These are phyloP conservation scores for Sanderia malayensis DNA, from an alignment of 30 jellyfish, hydroid and myxozoan species.

Conservation along the genomic window DNA sequence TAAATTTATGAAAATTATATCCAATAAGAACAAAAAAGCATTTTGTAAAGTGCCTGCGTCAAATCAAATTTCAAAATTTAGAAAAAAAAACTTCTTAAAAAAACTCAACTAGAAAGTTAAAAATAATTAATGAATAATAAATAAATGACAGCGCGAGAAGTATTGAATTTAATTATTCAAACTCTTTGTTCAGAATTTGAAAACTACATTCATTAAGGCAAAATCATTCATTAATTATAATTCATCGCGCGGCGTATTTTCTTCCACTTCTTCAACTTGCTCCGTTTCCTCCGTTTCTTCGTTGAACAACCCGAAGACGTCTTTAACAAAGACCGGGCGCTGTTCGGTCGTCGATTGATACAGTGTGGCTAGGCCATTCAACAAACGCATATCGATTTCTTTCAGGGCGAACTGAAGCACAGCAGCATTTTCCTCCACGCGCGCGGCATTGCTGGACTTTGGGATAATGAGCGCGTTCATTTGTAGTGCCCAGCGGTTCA, in stretches of 20 bases:
- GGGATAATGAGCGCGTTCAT: constrained; percentile 39
- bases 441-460: constrained; percentile 63
- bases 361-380: constrained; percentile 42
- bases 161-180: too few species aligned
- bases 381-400: constrained; percentile 57
- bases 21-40: too few species aligned
- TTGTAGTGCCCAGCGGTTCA: constrained; percentile 73
- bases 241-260: neutral
- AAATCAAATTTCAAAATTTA: too few species aligned
- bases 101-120: too few species aligned
- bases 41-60: too few species aligned
- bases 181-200: too few species aligned
- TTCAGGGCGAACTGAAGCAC: constrained; percentile 51
- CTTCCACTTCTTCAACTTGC: neutral
- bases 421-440: constrained; percentile 51
- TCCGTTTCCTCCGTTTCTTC: neutral
- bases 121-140: too few species aligned
- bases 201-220: too few species aligned
- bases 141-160: too few species aligned
- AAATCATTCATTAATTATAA: neutral
- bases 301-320: constrained; percentile 32
- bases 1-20: too few species aligned
- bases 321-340: constrained; percentile 38
- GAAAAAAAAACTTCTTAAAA: too few species aligned
- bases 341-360: constrained; percentile 49